Evolutionary conservation across 2,888 invertebrate genomes (phyloP).

Genomic region (Calameuta idolon): DNA sequence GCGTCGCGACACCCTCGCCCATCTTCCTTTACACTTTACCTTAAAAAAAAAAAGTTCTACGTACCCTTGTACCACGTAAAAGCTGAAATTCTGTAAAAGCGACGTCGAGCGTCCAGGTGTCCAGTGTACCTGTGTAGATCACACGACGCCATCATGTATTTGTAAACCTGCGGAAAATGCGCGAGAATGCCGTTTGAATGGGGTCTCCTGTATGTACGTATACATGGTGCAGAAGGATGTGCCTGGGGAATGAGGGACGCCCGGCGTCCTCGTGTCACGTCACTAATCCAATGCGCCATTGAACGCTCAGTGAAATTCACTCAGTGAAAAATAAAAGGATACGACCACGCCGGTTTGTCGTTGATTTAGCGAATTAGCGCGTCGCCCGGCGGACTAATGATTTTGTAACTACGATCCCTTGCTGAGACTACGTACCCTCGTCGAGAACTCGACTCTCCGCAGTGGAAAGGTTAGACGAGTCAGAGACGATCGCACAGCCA

Average conservation of each 20-base stretch:
- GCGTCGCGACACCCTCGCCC: not conserved
- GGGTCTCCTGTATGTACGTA: not conserved
- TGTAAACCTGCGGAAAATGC: not conserved
- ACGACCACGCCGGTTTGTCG: not conserved
- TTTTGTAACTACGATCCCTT: not conserved
- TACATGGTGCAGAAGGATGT: not conserved
- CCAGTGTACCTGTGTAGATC: too few relatives aligned
- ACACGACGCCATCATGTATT: not conserved
- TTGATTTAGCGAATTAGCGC: not conserved
- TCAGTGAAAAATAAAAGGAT: not conserved
- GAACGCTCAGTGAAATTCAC: not conserved
- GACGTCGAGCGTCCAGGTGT: too few relatives aligned
- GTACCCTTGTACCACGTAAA: not conserved
- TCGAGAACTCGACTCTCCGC: not conserved
- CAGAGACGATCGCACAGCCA: not conserved
- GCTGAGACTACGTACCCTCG: not conserved
- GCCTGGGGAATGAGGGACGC: not conserved
- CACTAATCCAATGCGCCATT: not conserved
- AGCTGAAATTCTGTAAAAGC: too few relatives aligned
- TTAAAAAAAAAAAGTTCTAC: not conserved
- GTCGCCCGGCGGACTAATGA: not conserved
- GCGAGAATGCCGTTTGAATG: not conserved
- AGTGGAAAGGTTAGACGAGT: not conserved
- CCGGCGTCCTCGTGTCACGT: not conserved
- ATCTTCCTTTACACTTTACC: not conserved